Conservation (phyloP, 2,797 vertebrate genomes). For the Bufotes viridis region DNA sequence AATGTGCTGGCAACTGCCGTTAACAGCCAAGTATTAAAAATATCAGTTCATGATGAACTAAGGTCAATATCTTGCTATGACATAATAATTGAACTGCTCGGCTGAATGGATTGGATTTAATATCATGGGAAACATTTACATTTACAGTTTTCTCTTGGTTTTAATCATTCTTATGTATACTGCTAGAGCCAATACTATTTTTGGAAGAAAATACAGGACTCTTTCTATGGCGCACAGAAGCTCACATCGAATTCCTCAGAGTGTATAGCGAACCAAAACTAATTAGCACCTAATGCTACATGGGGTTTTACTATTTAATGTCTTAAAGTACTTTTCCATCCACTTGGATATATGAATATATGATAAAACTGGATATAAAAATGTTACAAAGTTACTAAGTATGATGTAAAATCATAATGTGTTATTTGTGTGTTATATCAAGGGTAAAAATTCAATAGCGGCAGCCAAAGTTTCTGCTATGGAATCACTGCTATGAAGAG, state of each 20-base stretch:
- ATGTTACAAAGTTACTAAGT: no score
- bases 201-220: background rate
- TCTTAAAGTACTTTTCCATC: background rate
- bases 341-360: no score
- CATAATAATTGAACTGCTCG: background rate
- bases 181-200: background rate
- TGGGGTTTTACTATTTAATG: background rate
- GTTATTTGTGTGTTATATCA: no score
- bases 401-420: no score
- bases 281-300: background rate
- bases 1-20: background rate
- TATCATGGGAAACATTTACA: background rate
- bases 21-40: constrained; percentile 23
- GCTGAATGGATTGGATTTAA: background rate
- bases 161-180: background rate
- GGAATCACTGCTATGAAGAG: no score
- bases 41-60: background rate
- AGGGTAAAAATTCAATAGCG: no score
- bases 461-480: no score
- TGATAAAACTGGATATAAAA: no score
- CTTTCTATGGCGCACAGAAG: background rate
- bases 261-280: background rate
- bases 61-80: constrained; percentile 1
- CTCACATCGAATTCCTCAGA: background rate
- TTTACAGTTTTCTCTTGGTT: background rate